phyloP scores from a whole-genome alignment of 2,113 vertebrate species.

The Argyrosomus japonicus region DNA sequence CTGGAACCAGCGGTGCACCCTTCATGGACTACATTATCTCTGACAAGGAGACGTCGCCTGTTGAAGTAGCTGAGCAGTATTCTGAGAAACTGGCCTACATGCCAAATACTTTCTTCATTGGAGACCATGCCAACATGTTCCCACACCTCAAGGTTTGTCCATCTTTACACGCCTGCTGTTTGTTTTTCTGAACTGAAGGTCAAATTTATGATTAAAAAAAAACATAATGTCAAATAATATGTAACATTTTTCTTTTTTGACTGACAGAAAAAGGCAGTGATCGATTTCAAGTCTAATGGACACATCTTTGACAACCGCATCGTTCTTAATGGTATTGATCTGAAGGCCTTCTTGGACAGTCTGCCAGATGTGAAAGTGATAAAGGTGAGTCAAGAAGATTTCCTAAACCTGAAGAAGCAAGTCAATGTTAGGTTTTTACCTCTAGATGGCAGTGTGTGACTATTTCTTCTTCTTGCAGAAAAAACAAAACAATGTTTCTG shows the following conservation, averaged over 20 bases:
- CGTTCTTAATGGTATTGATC: slow-evolving; percentile 97
- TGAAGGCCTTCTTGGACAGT: slow-evolving; percentile 98
- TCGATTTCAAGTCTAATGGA: slow-evolving; percentile 99
- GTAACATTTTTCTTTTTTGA: slow-evolving; percentile 22
- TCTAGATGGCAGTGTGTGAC: background rate
- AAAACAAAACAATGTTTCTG: background rate
- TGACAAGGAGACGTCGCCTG: slow-evolving; percentile 97
- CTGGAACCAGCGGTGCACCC: slow-evolving; percentile 95
- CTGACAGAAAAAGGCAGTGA: slow-evolving; percentile 97
- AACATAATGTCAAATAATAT: accelerated
- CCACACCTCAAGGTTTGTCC: slow-evolving; percentile 95
- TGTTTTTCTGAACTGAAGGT: background rate
- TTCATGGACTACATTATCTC: slow-evolving; percentile 99
- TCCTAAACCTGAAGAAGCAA: background rate
- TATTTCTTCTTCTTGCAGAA: background rate
- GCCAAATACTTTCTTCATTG: slow-evolving; percentile 98
- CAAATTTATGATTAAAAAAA: background rate
- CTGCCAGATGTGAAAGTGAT: slow-evolving; percentile 98
- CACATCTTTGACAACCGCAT: slow-evolving; percentile 99
- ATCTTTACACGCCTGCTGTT: background rate
- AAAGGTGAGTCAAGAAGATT: slow-evolving; percentile 85
- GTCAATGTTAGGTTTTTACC: background rate
- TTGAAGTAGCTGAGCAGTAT: slow-evolving; percentile 96
- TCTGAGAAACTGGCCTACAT: slow-evolving; percentile 99
- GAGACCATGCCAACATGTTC: slow-evolving; percentile 99